phyloP scores from a whole-genome alignment of 2,113 vertebrate genomes.

The Forbesichthys agassizii region DNA sequence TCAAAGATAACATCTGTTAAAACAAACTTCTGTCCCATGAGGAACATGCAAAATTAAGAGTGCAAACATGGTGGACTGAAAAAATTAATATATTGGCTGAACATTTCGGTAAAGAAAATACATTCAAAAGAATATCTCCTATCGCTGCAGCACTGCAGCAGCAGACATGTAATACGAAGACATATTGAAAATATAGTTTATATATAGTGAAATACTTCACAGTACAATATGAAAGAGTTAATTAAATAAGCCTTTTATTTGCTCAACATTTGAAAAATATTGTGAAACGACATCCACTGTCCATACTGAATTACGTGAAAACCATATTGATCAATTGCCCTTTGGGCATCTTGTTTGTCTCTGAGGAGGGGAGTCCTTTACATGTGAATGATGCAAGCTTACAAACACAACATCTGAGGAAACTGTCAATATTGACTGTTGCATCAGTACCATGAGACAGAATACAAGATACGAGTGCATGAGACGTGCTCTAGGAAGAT shows the following conservation, averaged over 20 bases:
- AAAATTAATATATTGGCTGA: not conserved
- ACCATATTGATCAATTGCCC: constrained; percentile 27
- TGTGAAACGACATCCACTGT: not conserved
- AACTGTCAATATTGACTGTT: constrained; percentile 40
- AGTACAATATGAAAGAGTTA: not conserved
- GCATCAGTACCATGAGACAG: constrained; percentile 58
- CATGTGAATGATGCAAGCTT: constrained; percentile 43
- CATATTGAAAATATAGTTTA: constrained; percentile 19
- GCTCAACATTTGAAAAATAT: not conserved
- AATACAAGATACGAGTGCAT: constrained; percentile 32
- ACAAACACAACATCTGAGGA: constrained; percentile 29
- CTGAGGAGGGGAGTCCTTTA: constrained; percentile 9
- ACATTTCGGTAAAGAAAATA: constrained; percentile 29
- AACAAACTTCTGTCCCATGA: constrained; percentile 57
- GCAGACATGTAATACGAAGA: constrained; percentile 36
- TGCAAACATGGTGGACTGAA: constrained; percentile 42
- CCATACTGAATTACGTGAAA: not conserved
- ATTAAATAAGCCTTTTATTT: not conserved
- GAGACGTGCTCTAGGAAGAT: constrained; percentile 28
- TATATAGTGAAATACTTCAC: constrained; percentile 15
- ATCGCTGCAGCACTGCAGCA: constrained; percentile 34
- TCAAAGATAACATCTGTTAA: constrained; percentile 74
- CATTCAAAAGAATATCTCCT: constrained; percentile 41
- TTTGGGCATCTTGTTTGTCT: constrained; percentile 16
- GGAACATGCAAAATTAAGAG: constrained; percentile 44